phyloP scores from a whole-genome alignment of 2,113 vertebrate species.

The Hydrolagus affinis region DNA sequence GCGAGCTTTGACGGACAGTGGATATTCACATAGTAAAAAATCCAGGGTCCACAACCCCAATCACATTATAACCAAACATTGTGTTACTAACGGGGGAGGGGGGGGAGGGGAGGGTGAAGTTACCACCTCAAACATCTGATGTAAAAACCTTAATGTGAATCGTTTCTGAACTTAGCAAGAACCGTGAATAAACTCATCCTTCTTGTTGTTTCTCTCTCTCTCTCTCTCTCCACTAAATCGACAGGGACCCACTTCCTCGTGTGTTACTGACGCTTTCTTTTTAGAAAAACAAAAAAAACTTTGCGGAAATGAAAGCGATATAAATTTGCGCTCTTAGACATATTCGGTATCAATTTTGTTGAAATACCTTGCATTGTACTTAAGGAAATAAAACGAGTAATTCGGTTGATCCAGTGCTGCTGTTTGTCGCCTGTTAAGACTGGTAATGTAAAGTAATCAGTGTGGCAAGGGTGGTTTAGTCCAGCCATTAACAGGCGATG shows the following conservation, averaged over 20 bases:
- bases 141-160: not conserved
- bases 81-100: no score
- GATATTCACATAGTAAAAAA: no score
- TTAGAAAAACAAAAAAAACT: no score
- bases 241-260: not conserved
- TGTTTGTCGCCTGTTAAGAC: slow-evolving; percentile 19
- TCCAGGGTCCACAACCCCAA: no score
- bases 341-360: not conserved
- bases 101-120: no score
- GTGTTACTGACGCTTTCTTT: slow-evolving; percentile 6
- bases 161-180: no score
- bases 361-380: slow-evolving; percentile 30
- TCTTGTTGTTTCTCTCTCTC: no score
- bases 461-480: slow-evolving; percentile 40
- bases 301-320: not conserved
- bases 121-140: not conserved
- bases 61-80: no score
- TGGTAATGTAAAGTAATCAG: not conserved
- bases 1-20: no score
- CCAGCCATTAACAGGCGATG: slow-evolving; percentile 65
- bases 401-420: slow-evolving; percentile 24
- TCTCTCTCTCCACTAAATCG: not conserved
- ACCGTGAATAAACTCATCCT: no score
- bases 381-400: slow-evolving; percentile 1
- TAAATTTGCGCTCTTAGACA: not conserved